Percentiles rank a stretch among this genome's conserved stretches.
Evolutionary conservation across 2,113 vertebrate species (phyloP).

Genomic region (Piliocolobus tephrosceles): DNA sequence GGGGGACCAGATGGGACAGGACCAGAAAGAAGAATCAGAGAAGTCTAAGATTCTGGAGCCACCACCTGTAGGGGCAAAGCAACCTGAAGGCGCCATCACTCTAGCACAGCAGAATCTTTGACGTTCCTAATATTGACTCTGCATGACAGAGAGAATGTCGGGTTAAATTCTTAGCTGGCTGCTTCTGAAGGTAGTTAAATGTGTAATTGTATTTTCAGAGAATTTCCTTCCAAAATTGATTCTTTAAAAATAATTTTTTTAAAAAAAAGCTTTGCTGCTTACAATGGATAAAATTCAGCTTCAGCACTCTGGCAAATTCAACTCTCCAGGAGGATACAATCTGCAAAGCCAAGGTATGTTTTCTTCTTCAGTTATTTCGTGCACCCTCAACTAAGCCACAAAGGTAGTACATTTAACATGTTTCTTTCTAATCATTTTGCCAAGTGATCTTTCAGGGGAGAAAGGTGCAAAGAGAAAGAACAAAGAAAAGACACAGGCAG

Average conservation of each 20-base stretch:
- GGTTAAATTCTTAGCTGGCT: not conserved
- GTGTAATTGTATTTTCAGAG: not conserved
- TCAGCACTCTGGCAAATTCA: slow-evolving; percentile 17
- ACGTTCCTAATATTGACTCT: not conserved
- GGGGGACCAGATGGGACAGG: not conserved
- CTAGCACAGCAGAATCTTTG: not conserved
- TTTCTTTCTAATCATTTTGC: slow-evolving; percentile 2
- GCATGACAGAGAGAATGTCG: not conserved
- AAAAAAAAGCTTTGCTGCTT: not conserved
- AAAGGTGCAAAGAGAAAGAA: not conserved
- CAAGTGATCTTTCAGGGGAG: slow-evolving; percentile 25
- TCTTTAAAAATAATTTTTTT: not conserved
- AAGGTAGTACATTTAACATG: not conserved
- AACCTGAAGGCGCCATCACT: not conserved
- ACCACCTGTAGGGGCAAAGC: not conserved
- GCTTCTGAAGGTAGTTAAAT: not conserved
- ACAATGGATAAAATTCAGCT: not conserved
- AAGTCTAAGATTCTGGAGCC: not conserved
- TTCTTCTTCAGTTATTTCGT: not conserved
- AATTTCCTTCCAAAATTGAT: slow-evolving; percentile 9
- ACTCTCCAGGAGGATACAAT: not conserved
- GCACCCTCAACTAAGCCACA: not conserved
- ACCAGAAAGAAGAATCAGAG: not conserved
- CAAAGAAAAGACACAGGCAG: not conserved
- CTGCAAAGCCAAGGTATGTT: not conserved